Percentiles rank a stretch among this genome's conserved stretches.
Evolutionary conservation across 2,113 vertebrate genomes (phyloP).

Genomic region (Tetraodon nigroviridis): DNA sequence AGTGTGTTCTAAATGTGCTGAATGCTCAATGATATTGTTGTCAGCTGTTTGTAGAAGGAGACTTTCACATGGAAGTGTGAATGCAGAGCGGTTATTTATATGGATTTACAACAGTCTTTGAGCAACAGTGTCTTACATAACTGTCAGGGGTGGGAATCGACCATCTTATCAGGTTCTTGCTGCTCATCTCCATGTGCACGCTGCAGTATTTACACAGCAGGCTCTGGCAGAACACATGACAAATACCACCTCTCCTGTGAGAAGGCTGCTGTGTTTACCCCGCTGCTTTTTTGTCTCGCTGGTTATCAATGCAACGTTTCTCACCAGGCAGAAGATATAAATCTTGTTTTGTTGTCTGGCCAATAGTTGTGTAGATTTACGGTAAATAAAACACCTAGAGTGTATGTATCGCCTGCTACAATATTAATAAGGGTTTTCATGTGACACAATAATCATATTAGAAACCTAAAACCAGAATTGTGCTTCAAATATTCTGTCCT

Average conservation of each 20-base stretch:
- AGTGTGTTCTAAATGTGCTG: not conserved
- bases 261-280: not conserved
- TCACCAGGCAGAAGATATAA: too few species aligned
- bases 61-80: not conserved
- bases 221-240: not conserved
- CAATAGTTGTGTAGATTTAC: too few species aligned
- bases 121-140: constrained; percentile 39
- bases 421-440: too few species aligned
- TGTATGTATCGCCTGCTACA: too few species aligned
- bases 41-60: not conserved
- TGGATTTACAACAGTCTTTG: constrained; percentile 12
- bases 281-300: not conserved
- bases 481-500: too few species aligned
- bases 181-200: constrained; percentile 14
- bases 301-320: too few species aligned
- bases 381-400: too few species aligned
- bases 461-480: too few species aligned
- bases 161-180: constrained; percentile 27
- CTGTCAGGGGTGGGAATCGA: not conserved
- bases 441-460: too few species aligned
- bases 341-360: too few species aligned
- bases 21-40: not conserved
- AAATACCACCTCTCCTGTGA: not conserved
- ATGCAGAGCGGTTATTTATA: not conserved
- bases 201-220: constrained; percentile 24